These are phyloP conservation scores for Steinernema scapterisci DNA, from an alignment of 2,888 invertebrate species.

Conservation along the genomic window DNA sequence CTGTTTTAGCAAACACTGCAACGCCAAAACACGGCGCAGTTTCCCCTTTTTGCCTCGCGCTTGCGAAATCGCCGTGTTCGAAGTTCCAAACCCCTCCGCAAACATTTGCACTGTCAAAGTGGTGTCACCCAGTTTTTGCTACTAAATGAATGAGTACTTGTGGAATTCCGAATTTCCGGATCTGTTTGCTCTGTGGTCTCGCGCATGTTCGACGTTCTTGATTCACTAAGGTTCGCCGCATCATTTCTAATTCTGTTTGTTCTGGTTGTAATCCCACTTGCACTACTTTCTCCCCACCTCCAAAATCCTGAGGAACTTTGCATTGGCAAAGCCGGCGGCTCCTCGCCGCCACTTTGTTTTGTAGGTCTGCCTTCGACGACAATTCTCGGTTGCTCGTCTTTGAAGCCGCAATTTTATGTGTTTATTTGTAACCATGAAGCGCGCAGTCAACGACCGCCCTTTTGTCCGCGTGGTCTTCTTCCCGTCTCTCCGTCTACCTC, in stretches of 20 bases:
- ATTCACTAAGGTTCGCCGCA: neutral
- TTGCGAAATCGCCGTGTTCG: neutral
- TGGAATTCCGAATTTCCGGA: neutral
- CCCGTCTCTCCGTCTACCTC: conserved; percentile 1
- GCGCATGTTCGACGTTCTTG: conserved; percentile 22
- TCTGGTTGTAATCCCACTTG: neutral
- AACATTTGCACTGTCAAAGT: neutral
- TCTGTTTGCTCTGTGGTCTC: neutral
- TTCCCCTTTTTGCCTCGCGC: neutral
- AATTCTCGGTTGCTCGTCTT: no score
- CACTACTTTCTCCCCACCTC: no score
- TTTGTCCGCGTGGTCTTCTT: conserved; percentile 7
- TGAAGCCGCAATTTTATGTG: conserved; percentile 1
- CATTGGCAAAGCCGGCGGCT: neutral
- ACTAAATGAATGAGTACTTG: neutral
- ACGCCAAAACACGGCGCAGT: neutral
- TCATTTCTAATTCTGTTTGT: conserved; percentile 31
- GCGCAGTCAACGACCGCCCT: conserved; percentile 1
- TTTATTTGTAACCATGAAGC: conserved; percentile 3
- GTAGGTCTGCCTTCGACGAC: no score
- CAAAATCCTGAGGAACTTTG: neutral
- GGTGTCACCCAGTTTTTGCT: neutral
- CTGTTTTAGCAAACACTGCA: neutral
- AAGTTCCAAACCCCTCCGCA: neutral
- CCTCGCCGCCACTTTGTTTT: no score